Evolutionary conservation across 2,797 vertebrate species (phyloP).

Genomic region (Bradypodion pumilum): DNA sequence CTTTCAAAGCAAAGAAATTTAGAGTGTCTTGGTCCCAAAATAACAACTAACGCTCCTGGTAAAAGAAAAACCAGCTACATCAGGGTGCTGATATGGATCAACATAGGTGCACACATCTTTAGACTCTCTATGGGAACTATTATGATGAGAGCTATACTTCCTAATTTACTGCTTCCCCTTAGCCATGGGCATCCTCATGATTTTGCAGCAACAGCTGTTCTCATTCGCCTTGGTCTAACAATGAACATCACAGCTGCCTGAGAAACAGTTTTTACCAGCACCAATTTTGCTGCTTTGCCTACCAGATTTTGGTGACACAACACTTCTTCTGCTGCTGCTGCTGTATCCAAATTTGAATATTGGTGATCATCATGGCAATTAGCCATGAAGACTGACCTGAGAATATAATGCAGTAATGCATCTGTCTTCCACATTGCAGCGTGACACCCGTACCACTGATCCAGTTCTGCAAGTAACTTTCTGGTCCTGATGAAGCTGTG

Average conservation of each 20-base stretch:
- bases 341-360: no score
- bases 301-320: background rate
- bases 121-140: background rate
- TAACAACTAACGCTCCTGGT: background rate
- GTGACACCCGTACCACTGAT: no score
- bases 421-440: no score
- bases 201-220: background rate
- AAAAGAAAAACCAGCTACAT: background rate
- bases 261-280: background rate
- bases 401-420: no score
- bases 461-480: no score
- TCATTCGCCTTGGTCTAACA: background rate
- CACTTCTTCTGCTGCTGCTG: no score
- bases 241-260: no score
- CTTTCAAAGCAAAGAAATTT: background rate
- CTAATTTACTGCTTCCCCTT: background rate
- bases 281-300: background rate
- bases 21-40: background rate
- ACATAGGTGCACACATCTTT: background rate
- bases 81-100: background rate
- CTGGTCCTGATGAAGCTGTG: no score
- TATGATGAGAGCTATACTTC: background rate
- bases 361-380: no score
- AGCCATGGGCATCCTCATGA: background rate
- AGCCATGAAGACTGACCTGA: no score